Base-by-base conservation (phyloP, 1,140 invertebrate species). In the Agrypnia vestita region DNA sequence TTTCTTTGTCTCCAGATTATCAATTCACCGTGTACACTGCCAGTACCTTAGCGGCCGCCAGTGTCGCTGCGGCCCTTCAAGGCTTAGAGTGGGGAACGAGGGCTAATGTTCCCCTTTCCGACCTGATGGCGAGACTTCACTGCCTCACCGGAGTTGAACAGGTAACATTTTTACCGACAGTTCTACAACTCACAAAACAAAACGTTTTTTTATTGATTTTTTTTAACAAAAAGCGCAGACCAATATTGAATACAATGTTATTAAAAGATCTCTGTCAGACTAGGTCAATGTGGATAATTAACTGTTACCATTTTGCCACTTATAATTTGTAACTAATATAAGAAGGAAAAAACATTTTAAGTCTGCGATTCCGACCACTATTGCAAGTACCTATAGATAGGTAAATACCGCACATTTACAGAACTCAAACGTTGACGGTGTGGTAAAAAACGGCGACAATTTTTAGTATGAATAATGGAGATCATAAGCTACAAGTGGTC, bases 11-110 rank as follows among this genome's bases (percentile, higher is more conserved):
- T 89, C 9, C 93, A 97, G 97, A 97, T 89, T 95, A 95, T 87
- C 93, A 94, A 84, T 98, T 97, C 87, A 94, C 94, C 15, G 91
- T 94, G 88, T 96, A 95, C 86, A 93, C 95, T 53, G 94, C 96
- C 12, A 97, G 96, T 84, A 96, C 96, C 85, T 94, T 97, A 69
- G 96, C 96, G 21, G 94, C 94, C 11, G 94, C 95, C 43, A 94
- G 95, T 85, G 92, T 98, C 59, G 95, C 94, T 0, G 95, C 96
- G 13, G 95, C 96, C 46, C 89, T 97, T 25, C 92, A 93, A 81
- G 96, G 95, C 1, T 90, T 94, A 76, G 92, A 91, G 84, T 95
- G 91, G 94, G 93, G 91, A 87, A 91, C 88, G 84, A 91, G 90
- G 79, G 89, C 89, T 80, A 90, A 89, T 62, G 82, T 86, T 19